Evolutionary conservation across 2,797 vertebrate genomes (phyloP).

Genomic region (Premnoplex brunnescens): DNA sequence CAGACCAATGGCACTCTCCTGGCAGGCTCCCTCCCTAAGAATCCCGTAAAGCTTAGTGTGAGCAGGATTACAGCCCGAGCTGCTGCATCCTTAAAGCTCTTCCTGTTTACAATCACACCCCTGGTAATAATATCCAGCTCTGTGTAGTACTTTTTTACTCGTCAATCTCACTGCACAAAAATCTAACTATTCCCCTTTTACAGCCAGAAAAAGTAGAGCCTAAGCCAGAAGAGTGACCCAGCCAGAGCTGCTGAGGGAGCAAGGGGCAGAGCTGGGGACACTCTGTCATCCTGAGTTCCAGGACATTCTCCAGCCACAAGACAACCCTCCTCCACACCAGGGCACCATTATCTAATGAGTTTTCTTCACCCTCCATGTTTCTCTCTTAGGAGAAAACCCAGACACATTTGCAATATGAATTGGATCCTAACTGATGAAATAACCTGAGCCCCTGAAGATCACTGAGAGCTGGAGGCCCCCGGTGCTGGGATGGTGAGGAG

Average conservation of each 20-base stretch:
- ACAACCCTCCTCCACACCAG: neutral
- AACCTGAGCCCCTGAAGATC: neutral
- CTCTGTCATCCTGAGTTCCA: neutral
- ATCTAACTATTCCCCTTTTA: neutral
- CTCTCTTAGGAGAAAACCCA: neutral
- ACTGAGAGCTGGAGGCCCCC: neutral
- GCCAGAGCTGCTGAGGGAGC: neutral
- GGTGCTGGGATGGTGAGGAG: no score
- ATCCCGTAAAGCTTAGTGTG: neutral
- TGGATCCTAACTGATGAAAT: neutral
- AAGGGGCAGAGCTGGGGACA: neutral
- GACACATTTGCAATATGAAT: neutral
- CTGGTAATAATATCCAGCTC: neutral
- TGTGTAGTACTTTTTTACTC: neutral
- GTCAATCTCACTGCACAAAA: neutral
- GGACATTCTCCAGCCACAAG: neutral
- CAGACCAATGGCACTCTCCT: neutral
- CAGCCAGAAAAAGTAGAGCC: neutral
- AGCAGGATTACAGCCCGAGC: conserved; percentile 39
- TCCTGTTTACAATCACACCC: conserved; percentile 39
- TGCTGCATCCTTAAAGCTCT: conserved; percentile 44
- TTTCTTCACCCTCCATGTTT: neutral
- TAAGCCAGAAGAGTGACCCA: neutral
- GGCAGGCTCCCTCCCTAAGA: neutral
- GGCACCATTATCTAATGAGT: neutral